These are phyloP conservation scores for Microcebus murinus DNA, from an alignment of 2,113 vertebrate genomes.

Conservation along the genomic window DNA sequence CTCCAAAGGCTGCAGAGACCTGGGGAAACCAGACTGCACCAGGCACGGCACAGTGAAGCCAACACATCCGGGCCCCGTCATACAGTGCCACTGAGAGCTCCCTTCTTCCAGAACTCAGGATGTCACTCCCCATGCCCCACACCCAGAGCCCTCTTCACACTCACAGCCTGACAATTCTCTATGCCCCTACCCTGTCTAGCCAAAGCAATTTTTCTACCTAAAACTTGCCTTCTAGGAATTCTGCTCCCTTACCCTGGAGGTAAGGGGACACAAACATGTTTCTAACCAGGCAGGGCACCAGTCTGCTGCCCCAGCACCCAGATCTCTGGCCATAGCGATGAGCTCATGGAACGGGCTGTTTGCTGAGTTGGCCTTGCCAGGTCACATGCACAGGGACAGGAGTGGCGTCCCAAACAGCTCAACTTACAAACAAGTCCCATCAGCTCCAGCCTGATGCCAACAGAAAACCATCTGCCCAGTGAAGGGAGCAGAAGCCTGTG, in stretches of 20 bases:
- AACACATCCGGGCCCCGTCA: fast-evolving
- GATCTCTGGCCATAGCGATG: too few relatives aligned
- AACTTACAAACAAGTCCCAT: background rate
- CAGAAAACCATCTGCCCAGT: background rate
- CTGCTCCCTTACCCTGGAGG: fast-evolving
- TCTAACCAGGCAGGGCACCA: fast-evolving
- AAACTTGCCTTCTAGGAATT: background rate
- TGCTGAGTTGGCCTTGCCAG: background rate
- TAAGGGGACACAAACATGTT: background rate
- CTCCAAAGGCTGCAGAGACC: background rate
- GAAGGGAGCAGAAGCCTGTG: background rate
- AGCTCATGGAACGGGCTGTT: background rate
- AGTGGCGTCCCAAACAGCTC: background rate
- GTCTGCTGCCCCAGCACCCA: background rate
- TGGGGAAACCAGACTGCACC: background rate
- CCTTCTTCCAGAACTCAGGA: background rate
- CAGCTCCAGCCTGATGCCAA: background rate
- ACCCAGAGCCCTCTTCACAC: background rate
- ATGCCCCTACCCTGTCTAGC: background rate
- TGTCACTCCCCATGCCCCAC: background rate
- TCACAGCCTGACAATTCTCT: background rate
- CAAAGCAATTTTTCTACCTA: background rate
- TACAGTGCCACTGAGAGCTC: background rate
- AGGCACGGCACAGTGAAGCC: fast-evolving
- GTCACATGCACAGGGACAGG: background rate